phyloP scores from a whole-genome alignment of 2,113 vertebrate species.

The Macrotus californicus region DNA sequence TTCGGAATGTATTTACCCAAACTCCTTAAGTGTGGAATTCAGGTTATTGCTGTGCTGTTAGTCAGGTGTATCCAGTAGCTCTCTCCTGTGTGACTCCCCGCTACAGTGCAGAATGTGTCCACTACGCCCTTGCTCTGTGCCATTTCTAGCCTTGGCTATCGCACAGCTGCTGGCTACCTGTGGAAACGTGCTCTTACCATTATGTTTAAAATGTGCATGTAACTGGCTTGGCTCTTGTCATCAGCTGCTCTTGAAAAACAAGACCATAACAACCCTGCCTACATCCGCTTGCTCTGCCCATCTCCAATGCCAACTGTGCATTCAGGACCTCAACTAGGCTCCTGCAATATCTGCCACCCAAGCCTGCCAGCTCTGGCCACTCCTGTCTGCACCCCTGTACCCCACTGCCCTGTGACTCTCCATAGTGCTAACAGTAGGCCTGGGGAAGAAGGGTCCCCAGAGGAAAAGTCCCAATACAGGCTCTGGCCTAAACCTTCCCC shows the following conservation, averaged over 20 bases:
- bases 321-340: background rate
- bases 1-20: background rate
- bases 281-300: background rate
- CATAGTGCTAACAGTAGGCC: too few relatives aligned
- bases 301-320: background rate
- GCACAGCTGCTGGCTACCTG: background rate
- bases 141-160: background rate
- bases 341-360: background rate
- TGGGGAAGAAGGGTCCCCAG: background rate
- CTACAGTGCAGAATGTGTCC: rapidly evolving
- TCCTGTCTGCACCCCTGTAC: background rate
- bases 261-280: background rate
- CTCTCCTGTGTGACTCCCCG: background rate
- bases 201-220: background rate
- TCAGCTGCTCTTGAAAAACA: background rate
- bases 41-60: too few relatives aligned
- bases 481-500: background rate
- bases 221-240: background rate
- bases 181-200: background rate
- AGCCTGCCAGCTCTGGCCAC: background rate
- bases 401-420: too few relatives aligned
- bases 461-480: background rate
- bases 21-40: background rate
- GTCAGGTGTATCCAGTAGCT: background rate
- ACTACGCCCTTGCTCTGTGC: background rate